These are phyloP conservation scores for Peromyscus polionotus DNA, from an alignment of 2,113 vertebrate species.

Conservation along the genomic window DNA sequence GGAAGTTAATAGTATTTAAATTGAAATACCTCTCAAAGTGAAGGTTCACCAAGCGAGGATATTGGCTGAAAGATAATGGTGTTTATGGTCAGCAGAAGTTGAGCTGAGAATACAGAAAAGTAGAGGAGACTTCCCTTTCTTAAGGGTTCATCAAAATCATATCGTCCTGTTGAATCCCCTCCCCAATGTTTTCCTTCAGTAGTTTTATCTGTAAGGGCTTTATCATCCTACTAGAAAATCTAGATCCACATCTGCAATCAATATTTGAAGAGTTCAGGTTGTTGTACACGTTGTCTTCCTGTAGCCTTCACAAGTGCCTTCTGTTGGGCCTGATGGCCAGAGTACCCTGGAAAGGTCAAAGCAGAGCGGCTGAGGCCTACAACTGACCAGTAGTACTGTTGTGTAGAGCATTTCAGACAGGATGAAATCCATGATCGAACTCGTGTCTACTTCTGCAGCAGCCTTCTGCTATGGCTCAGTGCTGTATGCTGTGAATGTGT, in stretches of 20 bases:
- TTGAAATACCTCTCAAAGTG: constrained; percentile 13
- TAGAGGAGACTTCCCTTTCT: constrained; percentile 62
- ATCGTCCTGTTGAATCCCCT: constrained; percentile 66
- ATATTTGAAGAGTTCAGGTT: constrained; percentile 78
- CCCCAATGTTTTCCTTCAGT: constrained; percentile 74
- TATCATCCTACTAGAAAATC: constrained; percentile 74
- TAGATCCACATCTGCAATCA: constrained; percentile 83
- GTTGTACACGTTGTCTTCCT: constrained; percentile 73
- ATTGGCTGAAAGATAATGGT: not conserved
- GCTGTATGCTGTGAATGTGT: not conserved
- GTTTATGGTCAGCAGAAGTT: not conserved
- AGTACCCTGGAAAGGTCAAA: constrained; percentile 88
- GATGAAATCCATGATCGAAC: constrained; percentile 90
- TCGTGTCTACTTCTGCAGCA: constrained; percentile 90
- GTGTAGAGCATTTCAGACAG: constrained; percentile 92
- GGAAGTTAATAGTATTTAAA: constrained; percentile 70
- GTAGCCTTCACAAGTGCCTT: constrained; percentile 83
- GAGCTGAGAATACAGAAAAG: constrained; percentile 15
- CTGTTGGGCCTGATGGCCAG: constrained; percentile 32
- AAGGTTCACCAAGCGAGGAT: not conserved
- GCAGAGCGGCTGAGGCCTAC: constrained; percentile 92
- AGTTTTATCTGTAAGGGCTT: constrained; percentile 74
- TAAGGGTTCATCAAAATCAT: constrained; percentile 46
- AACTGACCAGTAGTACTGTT: constrained; percentile 89
- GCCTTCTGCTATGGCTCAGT: constrained; percentile 92